Evolutionary conservation across 2,113 vertebrate genomes (phyloP).

Genomic region (Elephantulus edwardii): DNA sequence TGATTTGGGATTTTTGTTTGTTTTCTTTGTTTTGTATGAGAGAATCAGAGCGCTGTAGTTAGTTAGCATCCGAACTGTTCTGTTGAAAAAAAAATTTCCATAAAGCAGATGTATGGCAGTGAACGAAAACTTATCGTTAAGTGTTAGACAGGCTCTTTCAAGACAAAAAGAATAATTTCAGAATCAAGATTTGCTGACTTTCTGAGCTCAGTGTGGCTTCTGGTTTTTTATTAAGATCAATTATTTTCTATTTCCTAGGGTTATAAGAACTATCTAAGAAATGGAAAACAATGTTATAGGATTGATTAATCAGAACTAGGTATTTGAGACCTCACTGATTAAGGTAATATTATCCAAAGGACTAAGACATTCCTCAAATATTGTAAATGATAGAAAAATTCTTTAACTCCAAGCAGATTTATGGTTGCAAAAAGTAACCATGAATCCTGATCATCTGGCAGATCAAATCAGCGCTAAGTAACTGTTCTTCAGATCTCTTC

Average conservation of each 20-base stretch:
- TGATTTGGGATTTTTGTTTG: background rate
- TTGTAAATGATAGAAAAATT: background rate
- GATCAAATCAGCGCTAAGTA: background rate
- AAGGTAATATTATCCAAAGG: background rate
- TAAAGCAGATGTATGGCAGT: background rate
- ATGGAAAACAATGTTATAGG: background rate
- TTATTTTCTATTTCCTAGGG: background rate
- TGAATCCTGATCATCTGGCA: background rate
- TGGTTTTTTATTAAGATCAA: background rate
- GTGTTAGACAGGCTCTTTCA: background rate
- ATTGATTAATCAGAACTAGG: background rate
- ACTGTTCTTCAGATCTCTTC: background rate
- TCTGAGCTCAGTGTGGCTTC: background rate
- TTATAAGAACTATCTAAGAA: background rate
- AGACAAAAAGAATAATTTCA: background rate
- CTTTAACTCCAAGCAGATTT: background rate
- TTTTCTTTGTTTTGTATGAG: background rate
- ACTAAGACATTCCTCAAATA: background rate
- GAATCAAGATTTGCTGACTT: background rate
- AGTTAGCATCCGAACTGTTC: background rate
- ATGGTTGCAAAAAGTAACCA: background rate
- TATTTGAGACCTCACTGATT: background rate
- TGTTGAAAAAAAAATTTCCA: conserved; percentile 44
- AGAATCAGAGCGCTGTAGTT: background rate
- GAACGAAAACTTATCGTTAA: background rate